Conservation (phyloP, 1,140 invertebrate species). For the Vanessa atalanta region DNA sequence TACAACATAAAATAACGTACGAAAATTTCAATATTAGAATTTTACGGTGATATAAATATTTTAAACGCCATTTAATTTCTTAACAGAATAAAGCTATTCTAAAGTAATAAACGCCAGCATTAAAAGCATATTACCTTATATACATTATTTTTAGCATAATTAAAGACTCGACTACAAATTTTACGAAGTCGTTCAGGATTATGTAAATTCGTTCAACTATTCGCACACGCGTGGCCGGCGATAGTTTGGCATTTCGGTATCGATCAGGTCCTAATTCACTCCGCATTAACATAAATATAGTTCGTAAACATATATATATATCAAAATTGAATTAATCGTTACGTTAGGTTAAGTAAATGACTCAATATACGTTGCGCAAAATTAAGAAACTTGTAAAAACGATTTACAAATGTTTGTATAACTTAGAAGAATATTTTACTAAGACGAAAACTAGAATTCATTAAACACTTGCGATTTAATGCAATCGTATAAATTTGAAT, state of each 20-base stretch:
- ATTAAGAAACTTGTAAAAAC: neutral
- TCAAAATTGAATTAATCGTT: neutral
- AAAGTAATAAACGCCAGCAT: no score
- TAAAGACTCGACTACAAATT: no score
- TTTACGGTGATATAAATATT: no score
- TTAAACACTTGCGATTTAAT: neutral
- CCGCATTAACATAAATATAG: neutral
- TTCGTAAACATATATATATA: neutral
- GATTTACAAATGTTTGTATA: neutral
- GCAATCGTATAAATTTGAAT: neutral
- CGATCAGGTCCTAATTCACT: constrained; percentile 2
- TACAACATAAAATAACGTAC: no score
- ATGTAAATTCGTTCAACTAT: neutral
- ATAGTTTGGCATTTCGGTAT: neutral
- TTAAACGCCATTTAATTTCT: no score
- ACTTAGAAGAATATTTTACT: neutral
- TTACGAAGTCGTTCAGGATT: neutral
- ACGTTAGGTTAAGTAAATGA: neutral
- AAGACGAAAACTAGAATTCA: neutral
- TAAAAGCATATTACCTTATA: no score
- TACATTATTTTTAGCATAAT: no score
- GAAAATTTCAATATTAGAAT: no score
- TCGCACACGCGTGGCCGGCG: neutral
- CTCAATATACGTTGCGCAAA: constrained; percentile 3
- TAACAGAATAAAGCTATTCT: no score